Percentiles rank a stretch among this genome's conserved stretches.
Evolutionary conservation across 2,888 invertebrate species (phyloP).

Genomic region (Hypolimnas misippus): DNA sequence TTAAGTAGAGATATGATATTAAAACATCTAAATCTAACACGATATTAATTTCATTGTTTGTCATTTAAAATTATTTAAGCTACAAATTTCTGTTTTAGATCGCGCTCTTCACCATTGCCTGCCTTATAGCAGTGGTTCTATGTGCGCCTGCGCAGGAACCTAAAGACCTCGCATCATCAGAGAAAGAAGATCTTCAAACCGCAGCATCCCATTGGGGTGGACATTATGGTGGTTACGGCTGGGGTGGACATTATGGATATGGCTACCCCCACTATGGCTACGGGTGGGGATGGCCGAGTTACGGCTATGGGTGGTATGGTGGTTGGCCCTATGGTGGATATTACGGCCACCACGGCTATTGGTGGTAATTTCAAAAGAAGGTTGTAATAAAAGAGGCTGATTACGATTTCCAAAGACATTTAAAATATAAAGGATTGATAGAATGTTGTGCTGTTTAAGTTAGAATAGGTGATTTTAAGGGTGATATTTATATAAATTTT

Average conservation of each 20-base stretch:
- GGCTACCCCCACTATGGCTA: constrained; percentile 45
- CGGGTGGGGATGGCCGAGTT: constrained; percentile 26
- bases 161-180: constrained; percentile 57
- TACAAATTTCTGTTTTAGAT: constrained; percentile 53
- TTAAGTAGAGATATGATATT: too few relatives aligned
- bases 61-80: not conserved
- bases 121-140: constrained; percentile 56
- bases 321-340: constrained; percentile 43
- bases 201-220: constrained; percentile 67
- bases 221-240: constrained; percentile 49
- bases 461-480: not conserved
- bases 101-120: constrained; percentile 54
- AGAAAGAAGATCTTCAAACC: constrained; percentile 71
- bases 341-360: constrained; percentile 44
- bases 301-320: constrained; percentile 41
- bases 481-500: not conserved
- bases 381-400: constrained; percentile 1
- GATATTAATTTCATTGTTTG: too few relatives aligned
- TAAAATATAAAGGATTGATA: not conserved
- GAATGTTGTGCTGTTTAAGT: not conserved
- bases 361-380: constrained; percentile 37
- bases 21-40: too few relatives aligned
- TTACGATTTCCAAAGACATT: constrained; percentile 29
- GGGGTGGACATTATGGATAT: constrained; percentile 40
- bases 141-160: constrained; percentile 63